These are phyloP conservation scores for Scrobipalpa atriplicella DNA, from an alignment of 2,888 invertebrate species.

Conservation along the genomic window DNA sequence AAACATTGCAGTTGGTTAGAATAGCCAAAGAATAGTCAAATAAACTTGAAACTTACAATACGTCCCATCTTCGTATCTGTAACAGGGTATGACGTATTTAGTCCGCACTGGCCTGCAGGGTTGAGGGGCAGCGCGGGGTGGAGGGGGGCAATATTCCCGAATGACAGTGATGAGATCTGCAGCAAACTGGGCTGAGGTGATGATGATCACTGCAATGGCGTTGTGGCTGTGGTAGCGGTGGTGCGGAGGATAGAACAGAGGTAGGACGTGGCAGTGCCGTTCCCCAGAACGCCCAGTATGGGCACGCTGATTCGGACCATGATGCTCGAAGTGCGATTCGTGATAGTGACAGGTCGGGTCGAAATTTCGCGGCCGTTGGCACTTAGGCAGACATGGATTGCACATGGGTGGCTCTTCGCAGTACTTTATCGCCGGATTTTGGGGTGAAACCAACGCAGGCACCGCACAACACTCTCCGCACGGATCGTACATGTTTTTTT, in stretches of 20 bases:
- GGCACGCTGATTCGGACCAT: neutral
- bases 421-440: conserved; percentile 47
- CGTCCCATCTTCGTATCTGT: conserved; percentile 77
- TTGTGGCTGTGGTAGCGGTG: neutral
- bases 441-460: conserved; percentile 55
- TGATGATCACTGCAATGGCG: neutral
- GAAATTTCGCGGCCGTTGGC: conserved; percentile 40
- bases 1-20: neutral
- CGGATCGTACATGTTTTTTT: conserved; percentile 53
- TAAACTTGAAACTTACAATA: conserved; percentile 63
- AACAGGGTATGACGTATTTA: conserved; percentile 76
- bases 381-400: conserved; percentile 56
- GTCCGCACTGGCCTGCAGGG: conserved; percentile 57
- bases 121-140: conserved; percentile 4
- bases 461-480: conserved; percentile 58
- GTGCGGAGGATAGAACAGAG: too few relatives aligned
- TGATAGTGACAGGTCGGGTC: conserved; percentile 31
- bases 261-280: neutral
- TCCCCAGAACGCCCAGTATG: too few relatives aligned
- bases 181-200: neutral
- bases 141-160: neutral
- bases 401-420: conserved; percentile 43
- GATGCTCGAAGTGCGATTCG: neutral
- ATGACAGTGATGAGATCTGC: neutral
- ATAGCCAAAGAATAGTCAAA: neutral